Base-by-base conservation (phyloP, 2,797 vertebrate genomes). In the Malacoraja senta region DNA sequence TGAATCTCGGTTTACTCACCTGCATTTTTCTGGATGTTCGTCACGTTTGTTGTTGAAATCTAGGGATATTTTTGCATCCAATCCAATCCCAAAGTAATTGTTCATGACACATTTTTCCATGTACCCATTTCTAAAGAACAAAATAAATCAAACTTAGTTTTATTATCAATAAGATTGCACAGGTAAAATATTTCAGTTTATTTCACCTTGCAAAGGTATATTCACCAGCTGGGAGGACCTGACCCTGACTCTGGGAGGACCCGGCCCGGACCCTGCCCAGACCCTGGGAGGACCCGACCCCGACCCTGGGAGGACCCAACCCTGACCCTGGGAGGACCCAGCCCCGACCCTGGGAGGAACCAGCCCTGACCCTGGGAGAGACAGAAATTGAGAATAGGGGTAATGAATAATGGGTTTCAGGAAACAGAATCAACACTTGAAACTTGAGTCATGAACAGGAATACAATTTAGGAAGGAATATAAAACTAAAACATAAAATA, bases 11-110 rank as follows among this genome's bases (percentile, higher is more conserved):
- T 63, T 8, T 63, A 19, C 95, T 71, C 81, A 93, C 93, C 93
- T 93, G 84, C 86, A 93, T 63, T 93, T 93, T 83, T 93, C 93
- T 61, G 93, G 93, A 90, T 93, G 93, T 72, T 93, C 93, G 24
- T 93, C 93, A 13, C 93, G 86, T 74, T 90, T 84, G 71, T 93
- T 93, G 74, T 93, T 93, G 86, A 93, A 93, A 44, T 93, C 93
- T 0, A 93, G 93, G 32, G 86, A 91, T 72, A 93, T 93, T 90
- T 93, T 93, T 44, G 93, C 93, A 91, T 93, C 93, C 26, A 93
- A 83, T 71, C 93, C 93, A 32, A 93, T 93, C 35, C 93, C 93
- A 93, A 93, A 93, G 58, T 93, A 93, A 53, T 93, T 93, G 71
- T 93, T 93, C 93, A 93, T 93, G 38, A 93, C 93, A 65, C 93